Conservation (phyloP, 2,113 vertebrate species). For the Mustelus asterias region DNA sequence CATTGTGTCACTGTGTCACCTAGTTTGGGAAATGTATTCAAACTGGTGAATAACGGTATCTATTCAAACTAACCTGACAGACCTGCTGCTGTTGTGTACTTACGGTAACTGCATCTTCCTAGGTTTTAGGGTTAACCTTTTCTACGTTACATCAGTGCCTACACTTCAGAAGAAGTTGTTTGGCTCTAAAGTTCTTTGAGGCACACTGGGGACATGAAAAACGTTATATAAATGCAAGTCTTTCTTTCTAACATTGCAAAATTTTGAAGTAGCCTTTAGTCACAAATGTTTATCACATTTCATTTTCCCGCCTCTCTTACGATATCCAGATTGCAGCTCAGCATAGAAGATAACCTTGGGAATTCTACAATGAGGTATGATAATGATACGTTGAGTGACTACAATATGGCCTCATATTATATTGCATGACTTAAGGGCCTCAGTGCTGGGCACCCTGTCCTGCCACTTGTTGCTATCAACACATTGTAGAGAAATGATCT, state of each 20-base stretch:
- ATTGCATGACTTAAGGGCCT: neutral
- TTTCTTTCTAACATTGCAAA: neutral
- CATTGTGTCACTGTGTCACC: too few species aligned
- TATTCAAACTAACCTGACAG: neutral
- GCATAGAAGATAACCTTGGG: neutral
- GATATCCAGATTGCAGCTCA: neutral
- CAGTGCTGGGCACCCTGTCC: neutral
- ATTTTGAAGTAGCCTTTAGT: neutral
- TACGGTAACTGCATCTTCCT: neutral
- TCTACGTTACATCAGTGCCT: neutral
- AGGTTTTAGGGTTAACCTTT: neutral
- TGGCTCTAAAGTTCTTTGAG: neutral
- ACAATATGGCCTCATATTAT: neutral
- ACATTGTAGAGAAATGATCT: neutral
- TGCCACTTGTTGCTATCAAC: neutral
- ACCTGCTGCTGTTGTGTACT: neutral
- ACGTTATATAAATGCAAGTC: neutral
- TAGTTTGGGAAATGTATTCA: neutral
- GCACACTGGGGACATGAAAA: neutral
- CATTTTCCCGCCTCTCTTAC: neutral
- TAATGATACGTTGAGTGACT: neutral
- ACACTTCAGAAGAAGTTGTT: neutral
- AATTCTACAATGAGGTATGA: neutral
- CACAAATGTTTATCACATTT: neutral
- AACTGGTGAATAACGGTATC: neutral